Base-by-base conservation (phyloP, 2,888 invertebrate genomes). In the Odontomyia ornata region DNA sequence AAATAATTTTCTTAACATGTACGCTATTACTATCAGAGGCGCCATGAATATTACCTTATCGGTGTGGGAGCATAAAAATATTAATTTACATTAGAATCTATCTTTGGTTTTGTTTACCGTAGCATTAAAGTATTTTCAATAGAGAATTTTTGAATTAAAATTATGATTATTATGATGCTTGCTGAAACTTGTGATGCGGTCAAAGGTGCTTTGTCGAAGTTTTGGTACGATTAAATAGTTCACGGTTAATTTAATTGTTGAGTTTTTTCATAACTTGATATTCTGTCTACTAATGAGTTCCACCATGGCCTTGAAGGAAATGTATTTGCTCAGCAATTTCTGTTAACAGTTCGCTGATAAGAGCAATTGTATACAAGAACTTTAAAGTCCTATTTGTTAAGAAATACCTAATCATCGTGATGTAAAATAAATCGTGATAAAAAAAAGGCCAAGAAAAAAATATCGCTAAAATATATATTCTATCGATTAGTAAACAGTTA, bases 141-240 rank as follows among this genome's bases (percentile, higher is more conserved):
- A 15, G 4, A n/a, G 52, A 18, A 13, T n/a, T 18, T 4, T 4
- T 52, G 18, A 2, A 52, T 18, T n/a, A n/a, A n/a, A 52, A 4
- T 15, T 52, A 60, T 60, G 57, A 60, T 60, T 7, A 4, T 15
- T 52, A 60, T 60, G 57, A 60, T 60, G 13, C 4, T 52, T 52
- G 5, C 18, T 52, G 15, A 15, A 15, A 52, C 15, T 4, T 52
- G 3, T n/a, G 15, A 4, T 52, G 13, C 13, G 52, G 5, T 52
- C 18, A 52, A 52, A 52, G 4, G 25, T 60, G 57, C 11, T 60
- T 5, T 21, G 21, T 21, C 23, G 23, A 60, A 23, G 57, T 60
- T 60, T 60, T 21, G 57, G 57, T 13, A 60, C 13, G 57, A 60
- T 60, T 60, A 60, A 2, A 21, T 18, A 60, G 57, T 60, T 60